Evolutionary conservation across 2,113 vertebrate genomes (phyloP), one percentile per base, ranked within the genome.

Genomic region (Paedocypris sp.): DNA sequence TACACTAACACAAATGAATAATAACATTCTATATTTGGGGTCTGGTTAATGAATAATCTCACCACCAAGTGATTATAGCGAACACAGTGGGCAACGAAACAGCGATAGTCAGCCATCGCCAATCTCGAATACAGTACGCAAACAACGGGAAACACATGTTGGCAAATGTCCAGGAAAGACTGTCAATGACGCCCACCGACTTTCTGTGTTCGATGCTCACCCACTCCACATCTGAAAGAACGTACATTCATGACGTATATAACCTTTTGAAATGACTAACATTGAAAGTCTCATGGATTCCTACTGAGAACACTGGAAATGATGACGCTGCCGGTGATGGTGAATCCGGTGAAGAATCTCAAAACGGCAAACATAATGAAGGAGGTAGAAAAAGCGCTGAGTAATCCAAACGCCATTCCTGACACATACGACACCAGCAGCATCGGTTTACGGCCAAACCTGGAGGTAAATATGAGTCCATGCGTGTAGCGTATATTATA

Each of bases 281-380:
- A n/a, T n/a, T n/a, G n/a, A n/a, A n/a, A n/a, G n/a, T n/a, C n/a
- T n/a, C n/a, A 19, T 3, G n/a, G 20, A 12, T 41, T 59, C 58
- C 84, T 43, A 86, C 85, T 77, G 7, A 87, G 80, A 15, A 82
- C 80, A 13, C 64, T 2, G 35, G 80, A 76, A 36, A 84, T 38
- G 8, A 86, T 84, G 72, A 77, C 18, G 12, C 82, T 82, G 65
- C 85, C 85, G 2, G 75, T 84, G 62, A 86, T 79, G 61, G 71
- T 71, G 35, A 87, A 78, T 3, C 85, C 84, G 0, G 85, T 86
- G 70, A 82, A 74, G 69, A 86, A 86, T 70, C 85, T 70, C 59
- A 85, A 52, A 45, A 79, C 74, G 1, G 42, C 63, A 9, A 85
- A 87, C 83, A 87, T 85, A 26, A 73, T 1, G 3, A 79, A 80